phyloP scores from a whole-genome alignment of 2,797 vertebrate species.

The Triplophysa bombifrons region DNA sequence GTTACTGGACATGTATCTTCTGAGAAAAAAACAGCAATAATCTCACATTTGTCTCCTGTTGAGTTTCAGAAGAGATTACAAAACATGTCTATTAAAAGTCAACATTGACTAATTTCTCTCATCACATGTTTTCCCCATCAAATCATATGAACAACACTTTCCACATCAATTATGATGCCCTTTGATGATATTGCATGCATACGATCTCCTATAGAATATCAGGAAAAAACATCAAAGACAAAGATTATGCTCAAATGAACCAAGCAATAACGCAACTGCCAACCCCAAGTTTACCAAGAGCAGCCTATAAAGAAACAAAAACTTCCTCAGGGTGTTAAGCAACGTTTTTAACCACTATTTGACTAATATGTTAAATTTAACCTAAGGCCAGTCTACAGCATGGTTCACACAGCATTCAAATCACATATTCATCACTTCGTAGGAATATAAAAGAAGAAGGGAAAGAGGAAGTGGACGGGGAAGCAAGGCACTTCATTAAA shows the following conservation, averaged over 20 bases:
- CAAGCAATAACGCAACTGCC: not conserved
- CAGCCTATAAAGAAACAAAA: not conserved
- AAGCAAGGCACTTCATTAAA: slow-evolving; percentile 64
- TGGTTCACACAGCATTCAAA: slow-evolving; percentile 37
- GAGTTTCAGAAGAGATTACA: no score
- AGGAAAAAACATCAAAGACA: not conserved
- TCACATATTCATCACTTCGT: slow-evolving; percentile 54
- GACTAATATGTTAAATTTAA: slow-evolving; percentile 50
- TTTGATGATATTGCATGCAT: no score
- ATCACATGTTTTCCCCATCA: no score
- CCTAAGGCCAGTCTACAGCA: slow-evolving; percentile 33
- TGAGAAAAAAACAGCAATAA: no score
- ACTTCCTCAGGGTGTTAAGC: slow-evolving; percentile 23
- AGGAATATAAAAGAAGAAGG: slow-evolving; percentile 72
- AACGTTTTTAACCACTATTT: slow-evolving; percentile 39
- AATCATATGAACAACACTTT: not conserved
- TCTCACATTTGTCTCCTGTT: no score
- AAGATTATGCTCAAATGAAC: not conserved
- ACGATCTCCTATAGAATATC: not conserved
- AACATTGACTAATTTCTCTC: no score
- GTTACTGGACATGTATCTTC: no score
- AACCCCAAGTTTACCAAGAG: not conserved
- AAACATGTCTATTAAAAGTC: no score
- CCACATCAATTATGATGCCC: not conserved
- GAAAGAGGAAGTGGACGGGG: slow-evolving; percentile 75